These are phyloP conservation scores for Oryzias woworae DNA, from an alignment of 2,113 vertebrate genomes.

Conservation along the genomic window DNA sequence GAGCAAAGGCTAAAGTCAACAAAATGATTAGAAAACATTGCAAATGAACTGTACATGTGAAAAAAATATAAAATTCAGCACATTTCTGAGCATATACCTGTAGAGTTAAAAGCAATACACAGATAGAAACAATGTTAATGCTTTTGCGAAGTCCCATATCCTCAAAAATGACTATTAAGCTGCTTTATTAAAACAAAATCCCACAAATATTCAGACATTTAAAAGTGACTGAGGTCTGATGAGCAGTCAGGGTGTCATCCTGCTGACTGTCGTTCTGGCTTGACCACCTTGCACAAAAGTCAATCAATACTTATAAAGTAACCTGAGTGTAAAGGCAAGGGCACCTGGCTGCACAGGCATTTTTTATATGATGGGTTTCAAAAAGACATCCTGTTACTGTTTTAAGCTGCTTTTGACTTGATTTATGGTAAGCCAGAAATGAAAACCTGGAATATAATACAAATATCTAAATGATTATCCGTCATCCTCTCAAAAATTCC, in stretches of 20 bases:
- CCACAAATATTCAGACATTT: conserved; percentile 15
- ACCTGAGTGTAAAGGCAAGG: conserved; percentile 70
- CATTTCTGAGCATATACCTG: not conserved
- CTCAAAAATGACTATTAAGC: not conserved
- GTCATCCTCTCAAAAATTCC: not conserved
- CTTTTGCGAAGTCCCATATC: not conserved
- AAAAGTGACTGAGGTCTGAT: conserved; percentile 26
- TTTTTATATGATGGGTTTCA: conserved; percentile 18
- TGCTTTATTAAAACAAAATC: too few species aligned
- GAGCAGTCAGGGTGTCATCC: conserved; percentile 52
- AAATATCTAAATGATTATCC: not conserved
- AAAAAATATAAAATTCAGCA: conserved; percentile 2
- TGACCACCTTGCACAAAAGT: conserved; percentile 70
- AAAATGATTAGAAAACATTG: not conserved
- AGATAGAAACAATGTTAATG: not conserved
- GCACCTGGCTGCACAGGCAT: conserved; percentile 54
- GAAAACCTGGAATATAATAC: not conserved
- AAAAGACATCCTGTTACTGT: conserved; percentile 7
- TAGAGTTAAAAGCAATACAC: not conserved
- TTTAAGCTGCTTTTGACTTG: not conserved
- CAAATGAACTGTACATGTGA: not conserved
- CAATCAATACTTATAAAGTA: conserved; percentile 78
- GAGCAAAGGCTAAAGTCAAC: not conserved
- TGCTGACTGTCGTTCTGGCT: conserved; percentile 53
- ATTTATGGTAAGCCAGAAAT: not conserved